Conservation (phyloP, 2,113 vertebrate species). For the Polypterus bichir region DNA sequence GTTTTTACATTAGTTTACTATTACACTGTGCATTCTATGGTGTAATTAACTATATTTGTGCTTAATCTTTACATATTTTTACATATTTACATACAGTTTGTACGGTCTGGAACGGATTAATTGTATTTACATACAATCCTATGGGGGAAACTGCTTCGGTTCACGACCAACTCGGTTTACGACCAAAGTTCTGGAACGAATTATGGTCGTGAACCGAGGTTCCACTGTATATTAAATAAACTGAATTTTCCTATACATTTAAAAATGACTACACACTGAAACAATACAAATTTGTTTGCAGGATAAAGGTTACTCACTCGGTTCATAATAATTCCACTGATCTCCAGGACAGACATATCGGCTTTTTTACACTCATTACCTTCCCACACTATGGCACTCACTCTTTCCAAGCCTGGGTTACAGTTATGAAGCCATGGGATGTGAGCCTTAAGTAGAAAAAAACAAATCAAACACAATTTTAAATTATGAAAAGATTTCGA, state of each 20-base stretch:
- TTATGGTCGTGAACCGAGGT: no score
- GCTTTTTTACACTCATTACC: conserved; percentile 97
- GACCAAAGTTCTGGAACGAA: no score
- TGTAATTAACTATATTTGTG: no score
- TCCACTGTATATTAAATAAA: not conserved
- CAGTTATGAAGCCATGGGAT: conserved; percentile 88
- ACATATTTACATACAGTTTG: no score
- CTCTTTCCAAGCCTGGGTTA: conserved; percentile 85
- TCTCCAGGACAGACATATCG: conserved; percentile 97
- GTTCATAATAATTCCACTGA: conserved; percentile 98
- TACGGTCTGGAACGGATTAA: no score
- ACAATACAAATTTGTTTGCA: not conserved
- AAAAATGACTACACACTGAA: not conserved
- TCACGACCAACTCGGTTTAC: no score
- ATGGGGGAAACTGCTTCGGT: no score
- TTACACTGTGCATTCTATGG: no score
- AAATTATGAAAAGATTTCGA: no score
- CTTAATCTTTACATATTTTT: no score
- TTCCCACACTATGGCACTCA: conserved; percentile 97
- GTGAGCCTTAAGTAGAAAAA: conserved; percentile 60
- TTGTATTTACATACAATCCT: no score
- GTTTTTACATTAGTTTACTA: no score
- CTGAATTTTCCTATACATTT: not conserved
- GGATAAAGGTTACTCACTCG: conserved; percentile 54
- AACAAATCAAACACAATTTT: not conserved